These are phyloP conservation scores for Cyprichromis sp. DNA, from an alignment of 2,113 vertebrate genomes.

Conservation along the genomic window DNA sequence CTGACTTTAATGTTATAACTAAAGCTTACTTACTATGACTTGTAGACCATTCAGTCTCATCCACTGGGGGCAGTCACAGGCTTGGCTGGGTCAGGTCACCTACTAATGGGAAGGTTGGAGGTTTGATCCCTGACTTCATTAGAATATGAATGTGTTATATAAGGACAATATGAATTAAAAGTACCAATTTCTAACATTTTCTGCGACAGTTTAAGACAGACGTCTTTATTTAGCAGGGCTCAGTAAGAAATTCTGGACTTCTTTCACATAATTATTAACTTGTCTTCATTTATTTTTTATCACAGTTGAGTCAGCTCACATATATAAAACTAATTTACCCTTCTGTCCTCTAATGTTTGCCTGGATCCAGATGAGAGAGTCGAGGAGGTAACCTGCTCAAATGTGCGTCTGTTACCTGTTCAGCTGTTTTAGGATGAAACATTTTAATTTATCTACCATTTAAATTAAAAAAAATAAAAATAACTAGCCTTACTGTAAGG, in stretches of 20 bases:
- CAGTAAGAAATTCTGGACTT: not conserved
- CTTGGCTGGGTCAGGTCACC: not conserved
- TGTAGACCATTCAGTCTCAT: not conserved
- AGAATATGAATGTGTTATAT: not conserved
- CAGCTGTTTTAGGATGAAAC: not conserved
- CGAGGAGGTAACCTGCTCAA: not conserved
- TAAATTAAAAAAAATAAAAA: not conserved
- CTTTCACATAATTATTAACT: not conserved
- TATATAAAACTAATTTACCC: not conserved
- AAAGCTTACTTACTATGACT: not conserved
- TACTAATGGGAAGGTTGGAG: not conserved
- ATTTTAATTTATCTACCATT: rapidly evolving
- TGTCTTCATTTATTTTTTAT: not conserved
- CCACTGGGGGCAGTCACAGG: not conserved
- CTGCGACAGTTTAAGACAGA: not conserved
- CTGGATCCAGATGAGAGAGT: not conserved
- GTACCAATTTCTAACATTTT: not conserved
- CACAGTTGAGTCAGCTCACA: not conserved
- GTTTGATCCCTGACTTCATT: not conserved
- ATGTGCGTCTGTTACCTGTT: not conserved
- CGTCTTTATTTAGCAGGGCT: rapidly evolving
- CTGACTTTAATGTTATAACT: not conserved
- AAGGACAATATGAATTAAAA: not conserved
- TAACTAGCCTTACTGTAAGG: not conserved
- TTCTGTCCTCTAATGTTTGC: not conserved